These are phyloP conservation scores for Heterotis niloticus DNA, from an alignment of 2,113 vertebrate species.

Conservation along the genomic window DNA sequence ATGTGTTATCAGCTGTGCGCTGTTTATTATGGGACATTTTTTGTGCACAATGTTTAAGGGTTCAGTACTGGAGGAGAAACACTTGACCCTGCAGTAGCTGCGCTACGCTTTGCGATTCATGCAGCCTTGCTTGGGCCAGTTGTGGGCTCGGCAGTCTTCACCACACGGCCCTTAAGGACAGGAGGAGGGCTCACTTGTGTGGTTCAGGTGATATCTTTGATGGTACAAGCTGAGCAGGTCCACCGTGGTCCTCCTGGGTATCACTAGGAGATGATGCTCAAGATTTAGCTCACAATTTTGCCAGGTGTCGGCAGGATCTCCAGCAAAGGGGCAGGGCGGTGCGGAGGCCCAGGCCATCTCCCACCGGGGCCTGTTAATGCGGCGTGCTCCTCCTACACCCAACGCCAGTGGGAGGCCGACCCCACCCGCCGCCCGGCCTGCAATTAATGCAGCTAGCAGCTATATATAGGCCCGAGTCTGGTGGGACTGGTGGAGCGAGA, in stretches of 20 bases:
- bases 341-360: conserved; percentile 4
- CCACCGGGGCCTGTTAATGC: conserved; percentile 3
- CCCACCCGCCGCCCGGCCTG: conserved; percentile 9
- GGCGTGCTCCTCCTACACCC: conserved; percentile 7
- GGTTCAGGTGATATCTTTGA: neutral
- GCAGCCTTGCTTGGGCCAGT: neutral
- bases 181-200: neutral
- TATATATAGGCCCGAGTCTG: conserved; percentile 25
- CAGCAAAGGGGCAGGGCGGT: neutral
- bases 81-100: no score
- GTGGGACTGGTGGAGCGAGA: conserved; percentile 6
- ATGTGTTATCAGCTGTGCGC: conserved; percentile 5
- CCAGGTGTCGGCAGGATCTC: neutral
- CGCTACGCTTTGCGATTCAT: neutral
- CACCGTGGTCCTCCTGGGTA: neutral
- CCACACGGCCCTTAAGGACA: neutral
- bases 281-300: neutral
- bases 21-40: neutral
- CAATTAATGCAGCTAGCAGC: conserved; percentile 21
- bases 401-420: neutral
- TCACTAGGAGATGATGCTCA: neutral
- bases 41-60: neutral
- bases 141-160: neutral
- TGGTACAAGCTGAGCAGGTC: neutral
- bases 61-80: neutral